Evolutionary conservation across 2,797 vertebrate genomes (phyloP).

Genomic region (Acipenser ruthenus): DNA sequence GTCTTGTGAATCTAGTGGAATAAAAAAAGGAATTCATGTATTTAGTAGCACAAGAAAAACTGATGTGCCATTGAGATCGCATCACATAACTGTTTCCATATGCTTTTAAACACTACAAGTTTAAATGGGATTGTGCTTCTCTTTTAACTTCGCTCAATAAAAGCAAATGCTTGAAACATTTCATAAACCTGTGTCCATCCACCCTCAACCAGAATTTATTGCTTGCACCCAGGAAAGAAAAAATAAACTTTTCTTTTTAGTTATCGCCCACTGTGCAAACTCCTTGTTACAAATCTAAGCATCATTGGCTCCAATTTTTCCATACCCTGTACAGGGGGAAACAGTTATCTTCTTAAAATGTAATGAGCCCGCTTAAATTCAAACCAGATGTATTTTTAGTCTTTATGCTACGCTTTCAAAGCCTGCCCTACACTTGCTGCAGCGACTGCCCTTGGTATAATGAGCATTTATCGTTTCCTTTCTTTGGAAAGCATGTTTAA

Average conservation of each 20-base stretch:
- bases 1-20: no score
- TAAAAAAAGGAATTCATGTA: no score
- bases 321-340: conserved; percentile 36
- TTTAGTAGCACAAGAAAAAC: no score
- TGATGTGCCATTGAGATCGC: no score
- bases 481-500: conserved; percentile 45
- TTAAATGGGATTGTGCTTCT: not conserved
- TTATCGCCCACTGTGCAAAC: conserved; percentile 37
- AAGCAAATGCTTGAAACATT: not conserved
- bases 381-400: conserved; percentile 55
- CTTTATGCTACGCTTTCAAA: conserved; percentile 50
- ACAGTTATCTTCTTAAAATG: conserved; percentile 47
- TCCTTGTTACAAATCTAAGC: conserved; percentile 33
- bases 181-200: not conserved
- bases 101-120: not conserved
- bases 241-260: conserved; percentile 35
- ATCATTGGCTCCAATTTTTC: conserved; percentile 33
- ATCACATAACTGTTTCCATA: no score
- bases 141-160: not conserved
- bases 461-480: conserved; percentile 56
- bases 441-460: conserved; percentile 56
- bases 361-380: conserved; percentile 51
- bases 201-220: conserved; percentile 2
- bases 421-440: conserved; percentile 33
- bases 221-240: no score